Percentiles rank a stretch among this genome's conserved stretches.
phyloP scores from a whole-genome alignment of 1,140 invertebrate species.

The Lerema accius region DNA sequence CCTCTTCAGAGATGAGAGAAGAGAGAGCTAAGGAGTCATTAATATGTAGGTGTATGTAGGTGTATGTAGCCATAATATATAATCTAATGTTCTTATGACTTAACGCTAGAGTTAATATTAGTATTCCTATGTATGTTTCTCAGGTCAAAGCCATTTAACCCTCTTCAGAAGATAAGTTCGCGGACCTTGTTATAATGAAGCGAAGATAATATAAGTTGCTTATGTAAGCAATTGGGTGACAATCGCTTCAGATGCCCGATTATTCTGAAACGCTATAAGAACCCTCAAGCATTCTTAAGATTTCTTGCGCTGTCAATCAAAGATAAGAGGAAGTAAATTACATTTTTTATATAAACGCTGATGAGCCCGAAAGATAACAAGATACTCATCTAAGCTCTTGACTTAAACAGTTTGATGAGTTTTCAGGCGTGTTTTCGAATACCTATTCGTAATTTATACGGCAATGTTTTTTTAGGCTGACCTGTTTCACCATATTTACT shows the following conservation, averaged over 20 bases:
- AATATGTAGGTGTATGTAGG: too few relatives aligned
- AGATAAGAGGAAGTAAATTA: conserved; percentile 5
- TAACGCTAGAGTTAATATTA: too few relatives aligned
- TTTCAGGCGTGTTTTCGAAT: neutral
- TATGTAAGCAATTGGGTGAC: conserved; percentile 7
- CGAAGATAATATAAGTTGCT: neutral
- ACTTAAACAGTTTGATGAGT: conserved; percentile 9
- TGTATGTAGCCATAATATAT: too few relatives aligned
- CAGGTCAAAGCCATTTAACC: too few relatives aligned
- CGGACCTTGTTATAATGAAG: neutral
- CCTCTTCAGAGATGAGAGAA: too few relatives aligned
- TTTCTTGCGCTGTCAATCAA: conserved; percentile 8
- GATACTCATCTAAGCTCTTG: neutral
- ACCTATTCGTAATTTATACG: too few relatives aligned
- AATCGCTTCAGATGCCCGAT: conserved; percentile 3
- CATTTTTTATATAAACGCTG: conserved; percentile 11
- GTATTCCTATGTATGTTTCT: too few relatives aligned
- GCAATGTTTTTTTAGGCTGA: neutral
- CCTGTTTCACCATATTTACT: neutral
- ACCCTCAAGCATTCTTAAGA: conserved; percentile 5
- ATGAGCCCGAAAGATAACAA: conserved; percentile 15
- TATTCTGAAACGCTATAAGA: conserved; percentile 1
- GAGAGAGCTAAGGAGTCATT: too few relatives aligned
- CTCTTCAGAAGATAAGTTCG: neutral
- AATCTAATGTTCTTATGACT: too few relatives aligned